A percentile compares a stretch with the other conserved stretches of the same genome.
phyloP scores from a whole-genome alignment of 2,797 vertebrate species.

The Amphiprion clarkii region DNA sequence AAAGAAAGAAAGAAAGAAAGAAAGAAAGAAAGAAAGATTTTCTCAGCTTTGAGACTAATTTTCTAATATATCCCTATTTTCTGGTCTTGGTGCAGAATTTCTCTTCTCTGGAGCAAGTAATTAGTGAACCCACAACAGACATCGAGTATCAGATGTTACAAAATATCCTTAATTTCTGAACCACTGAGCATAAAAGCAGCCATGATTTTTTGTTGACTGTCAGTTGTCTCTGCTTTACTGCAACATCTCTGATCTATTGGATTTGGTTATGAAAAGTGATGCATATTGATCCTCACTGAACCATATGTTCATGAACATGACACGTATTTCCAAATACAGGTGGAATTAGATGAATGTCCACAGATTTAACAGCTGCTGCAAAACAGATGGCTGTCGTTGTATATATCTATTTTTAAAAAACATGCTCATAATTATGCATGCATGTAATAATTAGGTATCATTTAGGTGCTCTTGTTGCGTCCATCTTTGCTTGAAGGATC shows the following conservation, averaged over 20 bases:
- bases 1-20: no score
- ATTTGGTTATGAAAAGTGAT: background rate
- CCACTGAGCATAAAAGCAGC: background rate
- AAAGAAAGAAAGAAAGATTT: no score
- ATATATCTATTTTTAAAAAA: no score
- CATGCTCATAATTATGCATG: no score
- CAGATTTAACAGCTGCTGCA: no score
- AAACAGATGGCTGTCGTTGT: no score
- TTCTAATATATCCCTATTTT: background rate
- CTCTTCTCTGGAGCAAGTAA: background rate
- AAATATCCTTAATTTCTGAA: background rate
- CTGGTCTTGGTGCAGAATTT: background rate
- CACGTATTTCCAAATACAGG: background rate
- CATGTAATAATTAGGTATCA: no score
- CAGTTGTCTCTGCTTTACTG: background rate
- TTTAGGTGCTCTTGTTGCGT: background rate
- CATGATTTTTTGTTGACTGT: background rate
- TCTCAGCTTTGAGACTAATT: no score
- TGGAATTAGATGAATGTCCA: background rate
- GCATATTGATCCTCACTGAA: no score
- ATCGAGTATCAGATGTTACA: background rate
- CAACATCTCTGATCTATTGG: background rate
- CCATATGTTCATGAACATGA: no score
- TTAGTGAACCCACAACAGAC: background rate
- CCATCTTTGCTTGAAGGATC: no score